Percentiles rank a stretch among this genome's conserved stretches.
Evolutionary conservation across 2,888 invertebrate genomes (phyloP).

Genomic region (Prosopocoilus inquinatus): DNA sequence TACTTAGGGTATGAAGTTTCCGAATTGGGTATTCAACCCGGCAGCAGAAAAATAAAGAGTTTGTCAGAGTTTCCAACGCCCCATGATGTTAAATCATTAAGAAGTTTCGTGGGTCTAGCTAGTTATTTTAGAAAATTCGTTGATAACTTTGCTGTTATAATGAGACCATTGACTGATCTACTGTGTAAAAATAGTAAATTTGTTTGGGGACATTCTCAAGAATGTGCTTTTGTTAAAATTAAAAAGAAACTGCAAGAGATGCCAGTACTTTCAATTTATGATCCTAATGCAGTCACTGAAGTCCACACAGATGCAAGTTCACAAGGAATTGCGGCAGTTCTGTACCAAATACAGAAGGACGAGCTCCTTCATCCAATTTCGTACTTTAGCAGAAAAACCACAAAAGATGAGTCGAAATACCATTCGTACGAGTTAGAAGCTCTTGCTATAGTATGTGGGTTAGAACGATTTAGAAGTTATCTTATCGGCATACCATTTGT

Average conservation of each 20-base stretch:
- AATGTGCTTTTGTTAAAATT: slow-evolving; percentile 19
- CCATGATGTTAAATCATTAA: too few species aligned
- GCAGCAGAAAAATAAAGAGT: too few species aligned
- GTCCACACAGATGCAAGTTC: slow-evolving; percentile 42
- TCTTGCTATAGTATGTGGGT: neutral
- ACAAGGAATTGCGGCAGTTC: slow-evolving; percentile 33
- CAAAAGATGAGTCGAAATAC: neutral
- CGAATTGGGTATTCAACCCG: too few species aligned
- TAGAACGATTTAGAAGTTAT: neutral
- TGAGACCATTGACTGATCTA: slow-evolving; percentile 31
- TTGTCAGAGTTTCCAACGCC: too few species aligned
- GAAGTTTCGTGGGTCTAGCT: too few species aligned
- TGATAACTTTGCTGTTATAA: slow-evolving; percentile 32
- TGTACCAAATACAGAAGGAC: neutral
- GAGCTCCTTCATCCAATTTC: neutral
- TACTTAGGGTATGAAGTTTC: too few species aligned
- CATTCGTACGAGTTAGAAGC: too few species aligned
- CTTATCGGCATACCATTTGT: neutral
- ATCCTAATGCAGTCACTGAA: slow-evolving; percentile 31
- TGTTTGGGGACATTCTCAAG: slow-evolving; percentile 22
- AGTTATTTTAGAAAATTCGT: slow-evolving; percentile 45
- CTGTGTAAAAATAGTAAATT: slow-evolving; percentile 26
- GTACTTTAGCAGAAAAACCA: neutral
- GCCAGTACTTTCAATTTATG: slow-evolving; percentile 24
- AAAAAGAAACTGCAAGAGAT: slow-evolving; percentile 15